Evolutionary conservation across 2,888 invertebrate genomes (phyloP), one percentile per base, ranked within the genome.

Genomic region (Agriopis leucophaearia): DNA sequence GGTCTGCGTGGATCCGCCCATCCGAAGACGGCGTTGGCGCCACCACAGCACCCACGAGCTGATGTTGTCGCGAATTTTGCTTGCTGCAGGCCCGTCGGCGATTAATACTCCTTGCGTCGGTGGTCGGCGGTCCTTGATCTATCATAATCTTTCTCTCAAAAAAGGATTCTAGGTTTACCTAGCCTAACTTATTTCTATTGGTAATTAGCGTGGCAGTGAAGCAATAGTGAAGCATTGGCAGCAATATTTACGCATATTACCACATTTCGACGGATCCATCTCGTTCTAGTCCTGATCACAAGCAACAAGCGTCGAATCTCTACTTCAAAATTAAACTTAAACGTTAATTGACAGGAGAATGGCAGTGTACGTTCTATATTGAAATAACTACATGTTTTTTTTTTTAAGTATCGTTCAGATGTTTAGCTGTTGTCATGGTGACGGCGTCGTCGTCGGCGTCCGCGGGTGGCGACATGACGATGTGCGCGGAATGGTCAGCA

Each of bases 11-110:
- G 27, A 92, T 84, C 92, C 92, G 91, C 92, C 92, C 90, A 91
- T 91, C 90, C 91, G 88, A 88, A 91, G 89, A 91, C 88, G 92
- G 82, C 90, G 88, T 82, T 89, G 88, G 88, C 92, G 92, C 92
- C 92, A 91, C 93, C 93, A 91, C 92, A 92, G 88, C 81, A 92
- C 91, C 93, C 93, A 93, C 88, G 89, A 90, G 76, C 88, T 90
- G 85, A 92, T 87, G 81, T 90, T 91, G 80, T 92, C 92, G 81
- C 93, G 93, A 93, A 93, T 93, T 82, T 91, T 92, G 93, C 78
- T 77, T 76, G 81, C 73, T 78, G 83, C 70, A 76, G 77, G 81
- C 78, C 74, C 82, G 77, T 79, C 81, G 78, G 76, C 73, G 78
- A 76, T 74, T 72, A 73, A 72, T 64, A 66, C 72, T 71, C 71